These are phyloP conservation scores for Drosophila miranda DNA, from an alignment of 1,140 invertebrate genomes.

Conservation along the genomic window DNA sequence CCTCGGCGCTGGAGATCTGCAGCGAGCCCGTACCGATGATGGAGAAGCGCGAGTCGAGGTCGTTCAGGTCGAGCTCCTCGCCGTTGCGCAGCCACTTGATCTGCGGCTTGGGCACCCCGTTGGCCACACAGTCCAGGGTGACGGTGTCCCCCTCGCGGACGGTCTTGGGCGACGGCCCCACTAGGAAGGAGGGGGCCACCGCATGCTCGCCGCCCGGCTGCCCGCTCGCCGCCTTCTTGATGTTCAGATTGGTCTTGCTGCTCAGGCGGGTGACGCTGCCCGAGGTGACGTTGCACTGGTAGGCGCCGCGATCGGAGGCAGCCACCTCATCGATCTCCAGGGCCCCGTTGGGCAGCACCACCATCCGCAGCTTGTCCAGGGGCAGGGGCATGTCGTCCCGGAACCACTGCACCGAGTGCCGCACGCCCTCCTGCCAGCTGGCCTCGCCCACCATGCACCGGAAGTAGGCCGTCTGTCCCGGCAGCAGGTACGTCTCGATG, in stretches of 20 bases:
- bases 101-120: conserved; percentile 91
- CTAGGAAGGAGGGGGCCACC: conserved; percentile 85
- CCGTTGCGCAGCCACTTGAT: conserved; percentile 97
- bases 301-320: conserved; percentile 89
- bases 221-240: conserved; percentile 79
- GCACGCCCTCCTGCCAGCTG: conserved; percentile 78
- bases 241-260: conserved; percentile 86
- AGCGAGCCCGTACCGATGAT: conserved; percentile 87
- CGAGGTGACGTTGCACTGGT: conserved; percentile 88
- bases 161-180: conserved; percentile 85
- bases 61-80: conserved; percentile 91
- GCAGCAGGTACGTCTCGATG: conserved; percentile 81
- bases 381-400: conserved; percentile 88
- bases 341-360: conserved; percentile 90
- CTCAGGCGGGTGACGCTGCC: conserved; percentile 84
- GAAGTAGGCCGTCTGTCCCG: conserved; percentile 86
- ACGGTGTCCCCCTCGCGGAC: conserved; percentile 87
- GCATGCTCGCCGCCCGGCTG: conserved; percentile 51
- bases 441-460: conserved; percentile 83
- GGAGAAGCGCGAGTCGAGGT: conserved; percentile 88
- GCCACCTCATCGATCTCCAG: conserved; percentile 92
- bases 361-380: conserved; percentile 89
- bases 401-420: conserved; percentile 88
- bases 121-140: conserved; percentile 95
- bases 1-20: conserved; percentile 89